A percentile compares a stretch with the other conserved stretches of the same genome.
Evolutionary conservation across 2,888 invertebrate species (phyloP).

Genomic region (Carcina quercana): DNA sequence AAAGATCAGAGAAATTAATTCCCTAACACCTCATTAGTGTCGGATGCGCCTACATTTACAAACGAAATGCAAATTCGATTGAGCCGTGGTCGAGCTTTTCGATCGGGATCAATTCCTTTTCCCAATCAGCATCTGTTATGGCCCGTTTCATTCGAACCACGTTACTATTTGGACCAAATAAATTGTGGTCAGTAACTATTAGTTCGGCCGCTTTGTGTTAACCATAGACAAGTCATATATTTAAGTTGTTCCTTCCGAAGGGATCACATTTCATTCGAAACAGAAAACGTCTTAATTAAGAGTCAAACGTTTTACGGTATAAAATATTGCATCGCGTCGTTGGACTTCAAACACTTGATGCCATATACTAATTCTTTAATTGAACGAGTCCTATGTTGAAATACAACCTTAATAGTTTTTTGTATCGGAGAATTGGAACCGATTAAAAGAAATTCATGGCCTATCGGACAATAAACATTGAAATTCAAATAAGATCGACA

Average conservation of each 20-base stretch:
- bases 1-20: conserved; percentile 60
- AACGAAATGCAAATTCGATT: conserved; percentile 63
- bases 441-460: conserved; percentile 10
- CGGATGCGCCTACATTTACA: conserved; percentile 45
- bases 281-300: conserved; percentile 62
- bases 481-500: conserved; percentile 15
- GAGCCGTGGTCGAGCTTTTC: conserved; percentile 52
- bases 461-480: conserved; percentile 22
- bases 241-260: conserved; percentile 37
- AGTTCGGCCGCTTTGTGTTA: conserved; percentile 47
- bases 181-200: conserved; percentile 44
- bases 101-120: conserved; percentile 36
- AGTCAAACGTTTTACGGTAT: conserved; percentile 40
- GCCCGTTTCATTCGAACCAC: conserved; percentile 35
- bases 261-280: conserved; percentile 42
- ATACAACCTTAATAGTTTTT: conserved; percentile 11
- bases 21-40: conserved; percentile 67
- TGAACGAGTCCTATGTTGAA: conserved; percentile 12
- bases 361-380: conserved; percentile 27
- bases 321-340: conserved; percentile 41
- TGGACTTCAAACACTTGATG: conserved; percentile 24
- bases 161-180: conserved; percentile 44
- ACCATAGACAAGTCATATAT: conserved; percentile 41
- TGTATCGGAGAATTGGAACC: conserved; percentile 9
- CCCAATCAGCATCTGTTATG: conserved; percentile 54